Evolutionary conservation across 2,797 vertebrate genomes (phyloP).

Genomic region (Peromyscus nudipes): DNA sequence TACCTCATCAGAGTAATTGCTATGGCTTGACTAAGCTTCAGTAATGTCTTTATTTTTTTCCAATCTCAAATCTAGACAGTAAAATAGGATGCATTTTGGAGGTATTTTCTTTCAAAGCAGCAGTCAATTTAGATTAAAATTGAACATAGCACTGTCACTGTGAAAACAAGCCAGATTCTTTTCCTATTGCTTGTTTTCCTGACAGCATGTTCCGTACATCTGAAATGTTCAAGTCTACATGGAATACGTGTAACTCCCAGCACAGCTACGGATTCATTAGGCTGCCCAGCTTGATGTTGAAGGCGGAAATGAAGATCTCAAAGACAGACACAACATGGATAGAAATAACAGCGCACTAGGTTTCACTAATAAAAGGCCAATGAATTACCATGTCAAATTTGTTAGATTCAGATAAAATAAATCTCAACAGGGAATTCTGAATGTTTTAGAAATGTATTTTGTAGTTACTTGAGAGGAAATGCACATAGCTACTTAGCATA

Average conservation of each 20-base stretch:
- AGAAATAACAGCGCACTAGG: constrained; percentile 87
- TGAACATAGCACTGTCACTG: constrained; percentile 82
- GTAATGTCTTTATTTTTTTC: constrained; percentile 83
- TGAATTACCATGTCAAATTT: constrained; percentile 89
- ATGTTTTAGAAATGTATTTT: constrained; percentile 84
- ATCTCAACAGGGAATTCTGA: constrained; percentile 84
- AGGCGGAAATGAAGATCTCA: constrained; percentile 87
- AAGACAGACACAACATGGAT: constrained; percentile 85
- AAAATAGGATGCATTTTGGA: constrained; percentile 85
- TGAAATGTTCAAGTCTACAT: constrained; percentile 81
- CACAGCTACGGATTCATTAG: constrained; percentile 89
- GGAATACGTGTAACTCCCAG: constrained; percentile 83
- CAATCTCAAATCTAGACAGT: constrained; percentile 84
- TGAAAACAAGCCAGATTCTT: constrained; percentile 82
- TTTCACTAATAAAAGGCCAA: constrained; percentile 89
- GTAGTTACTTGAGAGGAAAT: constrained; percentile 76
- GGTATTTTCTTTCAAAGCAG: constrained; percentile 88
- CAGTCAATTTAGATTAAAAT: constrained; percentile 89
- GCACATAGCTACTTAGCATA: constrained; percentile 81
- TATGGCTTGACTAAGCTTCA: constrained; percentile 80
- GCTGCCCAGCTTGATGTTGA: constrained; percentile 89
- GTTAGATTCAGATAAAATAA: constrained; percentile 86
- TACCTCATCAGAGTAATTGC: constrained; percentile 76
- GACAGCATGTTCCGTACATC: constrained; percentile 87
- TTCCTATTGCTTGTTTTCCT: constrained; percentile 86